Conservation (phyloP, 1,140 invertebrate species). For the Cotesia typhae region DNA sequence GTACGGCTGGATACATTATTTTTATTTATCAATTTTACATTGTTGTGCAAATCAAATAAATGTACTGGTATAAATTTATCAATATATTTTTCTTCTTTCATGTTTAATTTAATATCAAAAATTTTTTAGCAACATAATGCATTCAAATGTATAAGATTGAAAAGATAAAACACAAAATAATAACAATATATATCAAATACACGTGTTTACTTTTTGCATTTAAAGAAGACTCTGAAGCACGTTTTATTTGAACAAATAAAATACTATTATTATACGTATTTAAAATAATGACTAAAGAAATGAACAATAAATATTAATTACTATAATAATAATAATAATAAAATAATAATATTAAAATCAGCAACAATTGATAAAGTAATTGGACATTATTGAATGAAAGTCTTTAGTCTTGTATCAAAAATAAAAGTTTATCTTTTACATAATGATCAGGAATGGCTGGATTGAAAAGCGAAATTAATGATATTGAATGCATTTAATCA, state of each 20-base stretch:
- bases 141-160: not conserved
- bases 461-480: not conserved
- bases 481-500: slow-evolving; percentile 23
- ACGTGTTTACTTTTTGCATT: slow-evolving; percentile 4
- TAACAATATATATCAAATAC: not conserved
- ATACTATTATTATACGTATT: slow-evolving; percentile 6
- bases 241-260: not conserved
- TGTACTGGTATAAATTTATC: not conserved
- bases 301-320: not conserved
- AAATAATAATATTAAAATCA: not conserved
- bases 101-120: not conserved
- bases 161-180: not conserved
- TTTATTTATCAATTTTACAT: not conserved
- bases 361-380: not conserved
- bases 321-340: not conserved
- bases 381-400: not conserved
- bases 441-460: slow-evolving; percentile 5
- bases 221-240: slow-evolving; percentile 15
- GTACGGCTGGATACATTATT: not conserved
- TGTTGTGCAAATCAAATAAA: not conserved
- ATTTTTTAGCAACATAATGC: not conserved
- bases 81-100: not conserved
- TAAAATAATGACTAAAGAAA: not conserved
- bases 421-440: not conserved
- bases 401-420: too few species aligned